phyloP scores from a whole-genome alignment of 2,113 vertebrate genomes.

The Oenanthe melanoleuca region DNA sequence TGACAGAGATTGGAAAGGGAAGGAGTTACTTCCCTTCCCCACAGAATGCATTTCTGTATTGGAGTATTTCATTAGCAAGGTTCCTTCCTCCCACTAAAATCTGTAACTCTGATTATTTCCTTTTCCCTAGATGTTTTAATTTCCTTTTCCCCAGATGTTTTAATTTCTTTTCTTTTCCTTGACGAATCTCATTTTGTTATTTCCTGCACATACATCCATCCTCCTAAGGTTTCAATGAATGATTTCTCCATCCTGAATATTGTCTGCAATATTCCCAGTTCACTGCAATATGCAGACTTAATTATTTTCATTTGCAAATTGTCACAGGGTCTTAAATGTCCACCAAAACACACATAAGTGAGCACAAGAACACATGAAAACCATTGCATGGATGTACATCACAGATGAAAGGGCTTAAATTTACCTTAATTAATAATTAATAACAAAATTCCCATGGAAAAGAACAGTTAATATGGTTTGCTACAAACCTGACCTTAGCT shows the following conservation, averaged over 20 bases:
- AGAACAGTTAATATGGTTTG: not conserved
- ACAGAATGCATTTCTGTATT: not conserved
- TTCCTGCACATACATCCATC: slow-evolving; percentile 36
- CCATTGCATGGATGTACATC: not conserved
- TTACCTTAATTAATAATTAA: slow-evolving; percentile 6
- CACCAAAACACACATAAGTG: not conserved
- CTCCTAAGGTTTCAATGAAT: slow-evolving; percentile 10
- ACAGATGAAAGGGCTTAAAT: not conserved
- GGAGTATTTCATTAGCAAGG: slow-evolving; percentile 42
- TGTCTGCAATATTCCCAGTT: not conserved
- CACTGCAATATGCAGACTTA: not conserved
- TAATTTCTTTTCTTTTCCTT: slow-evolving; percentile 24
- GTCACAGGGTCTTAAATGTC: not conserved
- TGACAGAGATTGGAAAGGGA: not conserved
- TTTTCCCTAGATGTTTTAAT: slow-evolving; percentile 50
- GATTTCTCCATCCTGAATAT: slow-evolving; percentile 11
- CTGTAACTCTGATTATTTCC: slow-evolving; percentile 38
- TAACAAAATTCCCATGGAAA: not conserved
- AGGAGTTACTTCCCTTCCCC: not conserved
- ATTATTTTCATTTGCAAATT: slow-evolving; percentile 33
- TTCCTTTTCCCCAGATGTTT: slow-evolving; percentile 49
- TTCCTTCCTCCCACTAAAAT: slow-evolving; percentile 47
- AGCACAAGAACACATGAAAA: not conserved
- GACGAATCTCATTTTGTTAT: slow-evolving; percentile 39
- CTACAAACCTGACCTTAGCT: not conserved